Base-by-base conservation (phyloP, 2,888 invertebrate species). In the Rambutsinella grinnellia region DNA sequence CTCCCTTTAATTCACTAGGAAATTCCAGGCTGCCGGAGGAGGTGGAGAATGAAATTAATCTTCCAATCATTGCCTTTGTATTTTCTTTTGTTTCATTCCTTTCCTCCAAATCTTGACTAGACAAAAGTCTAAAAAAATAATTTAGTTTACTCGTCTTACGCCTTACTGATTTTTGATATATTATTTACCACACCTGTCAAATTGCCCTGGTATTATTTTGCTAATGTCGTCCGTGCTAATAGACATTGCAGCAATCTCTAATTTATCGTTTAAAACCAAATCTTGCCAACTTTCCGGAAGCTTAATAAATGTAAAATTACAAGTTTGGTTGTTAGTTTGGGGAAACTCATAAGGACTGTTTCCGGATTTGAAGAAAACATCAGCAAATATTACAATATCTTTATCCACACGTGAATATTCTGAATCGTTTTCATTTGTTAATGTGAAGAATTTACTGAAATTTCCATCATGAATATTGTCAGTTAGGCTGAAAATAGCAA, bases 141-240 rank as follows among this genome's bases (percentile, higher is more conserved):
- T 49, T 5, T 19, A 49, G 13, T 13, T 13, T 49, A n/a, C 13
- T 65, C 54, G 49, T n/a, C 6, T 44, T 21, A 21, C 19, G 27
- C 58, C 13, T 69, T 51, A 19, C n/a, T 51, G n/a, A 13, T 10
- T 5, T 21, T 13, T 15, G 19, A 36, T 15, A 23, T 17, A 47
- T 51, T n/a, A 13, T 51, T 66, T n/a, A n/a, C n/a, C n/a, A n/a
- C n/a, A 82, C 80, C 53, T 67, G 10, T 56, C 27, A 65, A 68
- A 79, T 47, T 79, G 72, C 23, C 81, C 76, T 27, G 80, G 77
- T 67, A 82, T 68, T 13, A 80, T 66, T n/a, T 36, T 19, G 10
- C 68, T 68, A 10, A 72, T 62, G 23, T 63, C 65, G 23, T 72
- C 53, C 0, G 80, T 27, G 46, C 74, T 60, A 3, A 82, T 66